Evolutionary conservation across 2,113 vertebrate genomes (phyloP).

Genomic region (Gorilla gorilla): DNA sequence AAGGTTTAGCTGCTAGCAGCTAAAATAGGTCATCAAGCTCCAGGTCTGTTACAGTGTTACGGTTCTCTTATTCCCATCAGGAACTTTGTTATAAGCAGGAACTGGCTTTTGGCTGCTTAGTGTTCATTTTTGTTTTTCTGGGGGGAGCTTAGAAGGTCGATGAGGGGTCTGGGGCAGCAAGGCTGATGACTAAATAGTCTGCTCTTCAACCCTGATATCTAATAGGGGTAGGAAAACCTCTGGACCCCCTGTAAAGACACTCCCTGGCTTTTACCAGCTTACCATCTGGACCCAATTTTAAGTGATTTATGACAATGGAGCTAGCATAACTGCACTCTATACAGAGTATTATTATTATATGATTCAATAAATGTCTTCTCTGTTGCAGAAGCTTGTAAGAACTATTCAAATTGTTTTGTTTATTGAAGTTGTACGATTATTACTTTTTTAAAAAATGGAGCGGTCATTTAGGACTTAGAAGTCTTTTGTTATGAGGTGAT

Average conservation of each 20-base stretch:
- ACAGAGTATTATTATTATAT: neutral
- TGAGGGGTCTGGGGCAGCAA: neutral
- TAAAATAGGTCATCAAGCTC: neutral
- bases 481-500: neutral
- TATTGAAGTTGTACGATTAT: neutral
- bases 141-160: no score
- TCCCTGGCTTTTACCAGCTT: neutral
- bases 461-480: constrained; percentile 13
- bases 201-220: neutral
- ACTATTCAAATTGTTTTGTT: neutral
- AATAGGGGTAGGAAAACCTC: neutral
- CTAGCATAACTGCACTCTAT: neutral
- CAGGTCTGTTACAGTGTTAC: neutral
- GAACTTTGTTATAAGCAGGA: neutral
- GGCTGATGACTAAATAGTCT: neutral
- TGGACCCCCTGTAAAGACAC: neutral
- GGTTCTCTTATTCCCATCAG: neutral
- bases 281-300: neutral
- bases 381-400: neutral
- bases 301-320: neutral
- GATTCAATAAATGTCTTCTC: neutral
- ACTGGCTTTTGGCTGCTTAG: neutral
- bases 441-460: neutral
- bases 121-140: neutral
- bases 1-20: neutral